phyloP scores from a whole-genome alignment of 2,888 invertebrate species.

The Alviniconcha strummeri region DNA sequence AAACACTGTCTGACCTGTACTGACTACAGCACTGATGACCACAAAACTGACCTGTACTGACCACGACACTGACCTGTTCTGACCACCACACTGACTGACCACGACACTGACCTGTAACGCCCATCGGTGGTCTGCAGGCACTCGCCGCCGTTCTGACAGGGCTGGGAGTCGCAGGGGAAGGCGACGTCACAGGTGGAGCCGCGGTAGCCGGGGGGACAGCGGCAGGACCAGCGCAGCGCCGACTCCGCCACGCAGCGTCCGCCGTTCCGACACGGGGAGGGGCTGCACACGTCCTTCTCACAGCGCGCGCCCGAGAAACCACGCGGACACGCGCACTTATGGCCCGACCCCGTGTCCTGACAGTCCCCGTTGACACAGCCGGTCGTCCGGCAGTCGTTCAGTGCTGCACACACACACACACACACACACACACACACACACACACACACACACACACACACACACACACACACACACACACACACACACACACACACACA shows the following conservation, averaged over 20 bases:
- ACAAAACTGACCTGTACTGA: too few relatives aligned
- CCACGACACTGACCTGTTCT: too few relatives aligned
- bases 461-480: neutral
- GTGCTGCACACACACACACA: neutral
- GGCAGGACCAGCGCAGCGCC: slow-evolving; percentile 39
- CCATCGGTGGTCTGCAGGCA: slow-evolving; percentile 24
- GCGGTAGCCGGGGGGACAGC: slow-evolving; percentile 10
- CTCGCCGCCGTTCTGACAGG: slow-evolving; percentile 30
- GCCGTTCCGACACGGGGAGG: slow-evolving; percentile 50
- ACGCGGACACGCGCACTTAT: slow-evolving; percentile 51
- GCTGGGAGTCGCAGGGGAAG: slow-evolving; percentile 24
- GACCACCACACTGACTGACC: too few relatives aligned
- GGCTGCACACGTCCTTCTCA: slow-evolving; percentile 46
- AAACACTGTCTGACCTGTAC: too few relatives aligned
- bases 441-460: too few relatives aligned
- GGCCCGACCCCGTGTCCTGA: slow-evolving; percentile 39
- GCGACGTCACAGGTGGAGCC: slow-evolving; percentile 27
- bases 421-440: too few relatives aligned
- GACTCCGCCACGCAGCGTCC: slow-evolving; percentile 48
- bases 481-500: slow-evolving; percentile 39
- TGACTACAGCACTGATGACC: too few relatives aligned
- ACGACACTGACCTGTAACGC: slow-evolving; percentile 13
- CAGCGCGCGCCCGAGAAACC: slow-evolving; percentile 49
- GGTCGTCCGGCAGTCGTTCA: slow-evolving; percentile 25
- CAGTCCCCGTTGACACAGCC: slow-evolving; percentile 60